These are phyloP conservation scores for Eospalax fontanierii DNA, from an alignment of 2,797 vertebrate species.

Conservation along the genomic window DNA sequence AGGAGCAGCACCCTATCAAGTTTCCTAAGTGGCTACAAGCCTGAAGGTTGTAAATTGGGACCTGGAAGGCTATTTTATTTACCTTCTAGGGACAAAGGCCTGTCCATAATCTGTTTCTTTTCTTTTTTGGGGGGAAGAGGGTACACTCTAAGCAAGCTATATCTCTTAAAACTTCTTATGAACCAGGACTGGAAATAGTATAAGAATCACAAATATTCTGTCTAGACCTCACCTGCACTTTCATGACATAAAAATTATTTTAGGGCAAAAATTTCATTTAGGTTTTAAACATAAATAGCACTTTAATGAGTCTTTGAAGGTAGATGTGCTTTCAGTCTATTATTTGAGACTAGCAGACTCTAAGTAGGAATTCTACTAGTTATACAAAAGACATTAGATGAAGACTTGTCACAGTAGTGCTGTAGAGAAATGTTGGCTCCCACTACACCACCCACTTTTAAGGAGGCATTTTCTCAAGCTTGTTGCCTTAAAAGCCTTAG, in stretches of 20 bases:
- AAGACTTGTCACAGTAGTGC: neutral
- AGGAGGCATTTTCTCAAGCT: neutral
- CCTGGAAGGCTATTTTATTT: neutral
- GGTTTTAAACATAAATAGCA: neutral
- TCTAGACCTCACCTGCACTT: slow-evolving; percentile 15
- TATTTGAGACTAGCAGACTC: slow-evolving; percentile 51
- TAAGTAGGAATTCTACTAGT: slow-evolving; percentile 30
- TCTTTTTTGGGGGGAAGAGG: too few relatives aligned
- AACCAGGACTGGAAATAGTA: neutral
- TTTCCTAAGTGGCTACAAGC: too few relatives aligned
- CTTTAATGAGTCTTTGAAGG: slow-evolving; percentile 42
- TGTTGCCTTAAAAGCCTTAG: slow-evolving; percentile 38
- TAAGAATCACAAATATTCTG: slow-evolving; percentile 34
- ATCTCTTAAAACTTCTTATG: neutral
- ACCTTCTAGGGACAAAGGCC: neutral
- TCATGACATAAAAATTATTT: neutral
- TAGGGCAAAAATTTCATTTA: neutral
- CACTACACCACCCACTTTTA: slow-evolving; percentile 4
- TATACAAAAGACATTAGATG: slow-evolving; percentile 54
- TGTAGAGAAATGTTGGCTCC: slow-evolving; percentile 17
- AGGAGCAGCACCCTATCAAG: neutral
- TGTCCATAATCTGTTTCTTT: neutral
- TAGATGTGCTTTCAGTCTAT: slow-evolving; percentile 17
- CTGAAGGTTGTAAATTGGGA: neutral
- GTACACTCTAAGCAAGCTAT: neutral